phyloP scores from a whole-genome alignment of 2,888 invertebrate genomes.

The Lasioglossum pauxillum region DNA sequence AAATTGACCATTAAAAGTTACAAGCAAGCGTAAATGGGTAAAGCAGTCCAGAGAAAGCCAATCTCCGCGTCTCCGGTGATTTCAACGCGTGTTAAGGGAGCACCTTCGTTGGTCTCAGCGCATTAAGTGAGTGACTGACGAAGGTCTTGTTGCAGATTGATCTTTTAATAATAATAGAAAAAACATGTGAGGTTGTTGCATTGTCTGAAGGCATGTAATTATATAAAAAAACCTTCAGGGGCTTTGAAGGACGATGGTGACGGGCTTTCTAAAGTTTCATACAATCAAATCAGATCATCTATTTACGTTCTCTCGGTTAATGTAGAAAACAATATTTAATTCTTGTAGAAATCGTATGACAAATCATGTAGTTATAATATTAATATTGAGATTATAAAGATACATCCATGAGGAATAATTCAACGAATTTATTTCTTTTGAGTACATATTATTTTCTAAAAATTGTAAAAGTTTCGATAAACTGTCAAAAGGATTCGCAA shows the following conservation, averaged over 20 bases:
- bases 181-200: slow-evolving; percentile 26
- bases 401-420: too few species aligned
- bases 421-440: too few species aligned
- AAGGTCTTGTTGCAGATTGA: slow-evolving; percentile 28
- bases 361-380: too few species aligned
- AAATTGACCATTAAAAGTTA: slow-evolving; percentile 2
- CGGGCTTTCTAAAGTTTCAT: slow-evolving; percentile 15
- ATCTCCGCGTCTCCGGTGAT: background rate
- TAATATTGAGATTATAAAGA: too few species aligned
- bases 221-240: background rate
- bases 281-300: slow-evolving; percentile 31
- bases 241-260: background rate
- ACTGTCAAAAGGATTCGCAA: too few species aligned
- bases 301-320: background rate
- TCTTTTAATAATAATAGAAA: slow-evolving; percentile 27
- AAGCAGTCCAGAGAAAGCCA: background rate
- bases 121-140: slow-evolving; percentile 24
- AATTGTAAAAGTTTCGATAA: too few species aligned
- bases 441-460: too few species aligned
- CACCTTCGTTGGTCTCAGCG: background rate
- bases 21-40: background rate
- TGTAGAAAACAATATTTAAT: background rate
- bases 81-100: slow-evolving; percentile 19
- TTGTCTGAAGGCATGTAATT: background rate
- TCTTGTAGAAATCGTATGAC: too few species aligned